Base-by-base conservation (phyloP, 2,797 vertebrate species). In the Lerista edwardsae region DNA sequence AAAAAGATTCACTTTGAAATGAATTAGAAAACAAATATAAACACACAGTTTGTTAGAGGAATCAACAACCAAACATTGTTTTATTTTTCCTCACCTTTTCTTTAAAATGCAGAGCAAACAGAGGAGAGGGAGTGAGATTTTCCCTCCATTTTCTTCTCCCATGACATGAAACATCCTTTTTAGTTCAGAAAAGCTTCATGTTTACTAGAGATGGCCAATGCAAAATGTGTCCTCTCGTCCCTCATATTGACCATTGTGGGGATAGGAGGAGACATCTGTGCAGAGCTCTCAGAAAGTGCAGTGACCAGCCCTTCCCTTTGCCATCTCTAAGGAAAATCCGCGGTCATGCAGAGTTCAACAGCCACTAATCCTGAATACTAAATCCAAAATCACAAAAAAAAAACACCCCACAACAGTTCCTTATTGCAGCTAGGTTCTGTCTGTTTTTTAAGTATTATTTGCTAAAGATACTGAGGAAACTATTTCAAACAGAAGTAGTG, bases 311-410 rank as follows among this genome's bases (percentile, higher is more conserved):
- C n/a, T 34, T 81, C 75, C 76, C 64, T 82, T 77, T 82, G 80
- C 86, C 78, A 67, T 36, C 85, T 74, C 76, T 79, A 84, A 83
- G 86, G 72, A 88, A 92, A 89, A 91, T 87, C 69, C 72, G 15
- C 79, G 87, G 57, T 87, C 80, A 81, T 47, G 41, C 75, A 75
- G 3, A 86, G 59, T 91, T 88, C 75, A 81, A 41, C 41, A 77
- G 29, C 61, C 59, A 51, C 71, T 87, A 75, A 72, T 88, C 68
- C 84, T 86, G 69, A 90, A 86, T 89, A 36, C 68, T 89, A 79
- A 89, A 84, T 86, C 61, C 82, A 79, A 83, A 83, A 88, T 82
- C 71, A 64, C 84, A 87, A 87, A 85, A 90, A 61, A 68, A 6
- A n/a, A 44, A n/a, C 39, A 44, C 57, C 83, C 31, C 69, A 68